phyloP scores from a whole-genome alignment of 35 echinoderm and acorn worm species.

The Anneissia japonica region DNA sequence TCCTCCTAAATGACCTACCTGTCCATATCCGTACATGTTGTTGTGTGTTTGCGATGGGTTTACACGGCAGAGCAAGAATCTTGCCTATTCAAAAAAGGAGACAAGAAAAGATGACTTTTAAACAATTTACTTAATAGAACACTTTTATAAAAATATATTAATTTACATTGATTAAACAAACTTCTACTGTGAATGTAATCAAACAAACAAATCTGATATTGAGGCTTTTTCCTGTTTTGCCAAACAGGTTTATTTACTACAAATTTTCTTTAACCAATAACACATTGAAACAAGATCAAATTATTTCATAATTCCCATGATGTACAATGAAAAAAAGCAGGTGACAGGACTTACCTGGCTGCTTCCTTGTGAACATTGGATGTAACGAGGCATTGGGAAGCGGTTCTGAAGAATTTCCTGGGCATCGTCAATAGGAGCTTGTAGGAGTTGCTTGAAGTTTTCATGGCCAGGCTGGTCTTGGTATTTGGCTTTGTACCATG shows the following conservation, averaged over 20 bases:
- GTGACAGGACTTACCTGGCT: constrained; percentile 56
- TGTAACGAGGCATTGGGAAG: constrained; percentile 92
- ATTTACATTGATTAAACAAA: too few relatives aligned
- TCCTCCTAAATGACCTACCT: constrained; percentile 66
- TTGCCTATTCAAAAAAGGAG: constrained; percentile 56
- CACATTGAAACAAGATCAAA: too few relatives aligned
- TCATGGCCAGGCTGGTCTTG: constrained; percentile 71
- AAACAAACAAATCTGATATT: too few relatives aligned
- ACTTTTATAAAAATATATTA: too few relatives aligned
- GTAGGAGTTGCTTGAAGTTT: constrained; percentile 69
- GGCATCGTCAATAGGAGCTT: constrained; percentile 74
- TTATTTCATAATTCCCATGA: too few relatives aligned
- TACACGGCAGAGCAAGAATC: constrained; percentile 72
- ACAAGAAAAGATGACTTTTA: too few relatives aligned
- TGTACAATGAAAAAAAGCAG: too few relatives aligned
- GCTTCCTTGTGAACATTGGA: constrained; percentile 70
- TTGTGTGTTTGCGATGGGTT: constrained; percentile 98
- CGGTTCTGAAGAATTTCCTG: constrained; percentile 87
- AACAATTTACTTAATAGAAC: too few relatives aligned
- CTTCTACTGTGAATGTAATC: too few relatives aligned
- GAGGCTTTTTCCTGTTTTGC: too few relatives aligned
- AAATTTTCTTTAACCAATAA: too few relatives aligned
- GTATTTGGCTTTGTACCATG: constrained; percentile 67
- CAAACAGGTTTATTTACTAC: too few relatives aligned
- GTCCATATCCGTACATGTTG: constrained; percentile 87